Conservation (phyloP, 2,797 vertebrate species). For the Saxicola maurus region DNA sequence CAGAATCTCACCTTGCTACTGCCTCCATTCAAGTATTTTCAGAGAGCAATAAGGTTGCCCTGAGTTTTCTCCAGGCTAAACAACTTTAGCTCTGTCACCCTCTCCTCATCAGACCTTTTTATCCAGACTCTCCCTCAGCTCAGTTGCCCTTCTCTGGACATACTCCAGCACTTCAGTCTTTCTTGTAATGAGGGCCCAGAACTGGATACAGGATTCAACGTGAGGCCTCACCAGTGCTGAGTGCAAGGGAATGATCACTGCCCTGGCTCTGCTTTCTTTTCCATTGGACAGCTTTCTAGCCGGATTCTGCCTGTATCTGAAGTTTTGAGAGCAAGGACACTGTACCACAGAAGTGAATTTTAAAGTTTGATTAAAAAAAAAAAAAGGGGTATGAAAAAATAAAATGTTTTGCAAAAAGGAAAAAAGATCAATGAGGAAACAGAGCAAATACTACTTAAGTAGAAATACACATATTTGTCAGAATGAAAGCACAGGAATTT, state of each 20-base stretch:
- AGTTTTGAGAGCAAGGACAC: neutral
- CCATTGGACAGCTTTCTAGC: neutral
- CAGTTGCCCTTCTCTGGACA: neutral
- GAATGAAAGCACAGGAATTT: neutral
- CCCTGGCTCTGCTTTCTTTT: neutral
- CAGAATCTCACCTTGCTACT: rapidly evolving
- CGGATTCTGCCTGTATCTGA: neutral
- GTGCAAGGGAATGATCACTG: neutral
- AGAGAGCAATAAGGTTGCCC: neutral
- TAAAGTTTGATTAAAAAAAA: neutral
- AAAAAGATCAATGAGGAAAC: neutral
- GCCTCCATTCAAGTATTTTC: neutral
- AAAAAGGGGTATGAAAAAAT: neutral
- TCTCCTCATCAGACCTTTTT: neutral
- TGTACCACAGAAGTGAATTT: neutral
- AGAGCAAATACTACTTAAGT: neutral
- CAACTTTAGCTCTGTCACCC: neutral
- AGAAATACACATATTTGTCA: neutral
- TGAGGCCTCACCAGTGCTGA: neutral
- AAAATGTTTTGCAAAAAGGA: neutral
- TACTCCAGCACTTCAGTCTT: neutral
- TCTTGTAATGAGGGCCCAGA: neutral
- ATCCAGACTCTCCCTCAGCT: neutral
- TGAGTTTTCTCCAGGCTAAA: neutral
- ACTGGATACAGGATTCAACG: neutral